Conservation (phyloP, 2,888 invertebrate species). For the Mamestra brassicae region DNA sequence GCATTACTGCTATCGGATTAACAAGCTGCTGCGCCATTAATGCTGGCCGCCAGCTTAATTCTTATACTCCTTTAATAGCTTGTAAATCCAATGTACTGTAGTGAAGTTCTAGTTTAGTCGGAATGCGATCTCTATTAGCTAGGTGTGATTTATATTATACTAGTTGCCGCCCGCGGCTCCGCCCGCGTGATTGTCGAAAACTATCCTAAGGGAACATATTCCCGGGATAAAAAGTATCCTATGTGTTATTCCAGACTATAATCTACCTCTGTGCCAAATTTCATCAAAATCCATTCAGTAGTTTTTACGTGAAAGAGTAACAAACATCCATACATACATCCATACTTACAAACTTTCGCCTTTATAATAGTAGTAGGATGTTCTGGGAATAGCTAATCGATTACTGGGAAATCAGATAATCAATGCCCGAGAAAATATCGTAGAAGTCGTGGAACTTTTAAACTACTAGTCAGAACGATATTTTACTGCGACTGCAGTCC, state of each 20-base stretch:
- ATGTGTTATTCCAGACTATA: too few relatives aligned
- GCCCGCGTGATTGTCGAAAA: too few relatives aligned
- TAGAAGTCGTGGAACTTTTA: not conserved
- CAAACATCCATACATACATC: too few relatives aligned
- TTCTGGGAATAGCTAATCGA: conserved; percentile 6
- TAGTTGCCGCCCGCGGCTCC: too few relatives aligned
- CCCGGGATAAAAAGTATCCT: too few relatives aligned
- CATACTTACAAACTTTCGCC: too few relatives aligned
- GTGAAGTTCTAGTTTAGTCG: conserved; percentile 29
- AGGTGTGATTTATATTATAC: conserved; percentile 15
- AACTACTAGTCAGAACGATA: not conserved
- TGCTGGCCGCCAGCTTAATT: conserved; percentile 58
- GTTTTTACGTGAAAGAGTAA: too few relatives aligned
- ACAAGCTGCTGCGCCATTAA: conserved; percentile 62
- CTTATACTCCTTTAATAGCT: conserved; percentile 60
- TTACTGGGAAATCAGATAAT: conserved; percentile 11
- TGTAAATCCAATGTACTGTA: conserved; percentile 51
- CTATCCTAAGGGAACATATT: too few relatives aligned
- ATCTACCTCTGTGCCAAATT: too few relatives aligned
- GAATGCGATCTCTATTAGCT: conserved; percentile 20
- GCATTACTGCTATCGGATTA: conserved; percentile 64
- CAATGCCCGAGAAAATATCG: not conserved
- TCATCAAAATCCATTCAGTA: too few relatives aligned
- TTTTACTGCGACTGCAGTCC: conserved; percentile 5
- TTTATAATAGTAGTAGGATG: too few relatives aligned